These are phyloP conservation scores for Lasioglossum malachurum DNA, from an alignment of 2,888 invertebrate species.

Conservation along the genomic window DNA sequence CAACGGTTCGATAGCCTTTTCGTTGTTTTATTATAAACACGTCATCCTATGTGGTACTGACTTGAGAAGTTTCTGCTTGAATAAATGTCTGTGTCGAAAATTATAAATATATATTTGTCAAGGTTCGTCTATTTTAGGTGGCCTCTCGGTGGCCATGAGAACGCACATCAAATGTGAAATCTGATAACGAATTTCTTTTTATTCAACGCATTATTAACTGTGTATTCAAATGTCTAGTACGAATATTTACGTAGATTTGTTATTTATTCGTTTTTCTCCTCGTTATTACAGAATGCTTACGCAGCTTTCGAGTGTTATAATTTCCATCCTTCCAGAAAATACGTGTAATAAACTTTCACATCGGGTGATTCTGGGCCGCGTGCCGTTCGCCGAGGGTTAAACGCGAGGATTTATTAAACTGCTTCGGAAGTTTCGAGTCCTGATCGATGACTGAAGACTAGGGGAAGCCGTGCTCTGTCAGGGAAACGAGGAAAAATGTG, in stretches of 20 bases:
- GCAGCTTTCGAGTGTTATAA: background rate
- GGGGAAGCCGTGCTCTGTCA: background rate
- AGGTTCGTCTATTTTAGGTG: background rate
- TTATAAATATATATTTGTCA: constrained; percentile 3
- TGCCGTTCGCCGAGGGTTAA: background rate
- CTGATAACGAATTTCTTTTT: background rate
- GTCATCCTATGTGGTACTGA: background rate
- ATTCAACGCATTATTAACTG: background rate
- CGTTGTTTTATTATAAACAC: background rate
- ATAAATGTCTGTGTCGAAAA: background rate
- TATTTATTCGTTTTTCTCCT: background rate
- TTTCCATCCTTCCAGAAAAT: background rate
- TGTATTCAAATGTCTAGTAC: background rate
- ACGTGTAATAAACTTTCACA: background rate
- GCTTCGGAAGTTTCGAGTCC: constrained; percentile 26
- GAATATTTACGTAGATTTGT: background rate
- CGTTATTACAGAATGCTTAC: background rate
- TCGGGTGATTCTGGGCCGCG: background rate
- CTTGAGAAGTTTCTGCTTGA: background rate
- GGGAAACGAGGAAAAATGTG: constrained; percentile 14
- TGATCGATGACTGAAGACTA: constrained; percentile 5
- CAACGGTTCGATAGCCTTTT: background rate
- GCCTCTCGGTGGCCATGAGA: background rate
- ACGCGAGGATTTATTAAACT: constrained; percentile 37
- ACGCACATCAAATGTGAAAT: background rate